A percentile compares a stretch with the other conserved stretches of the same genome.
Conservation (phyloP, 2,113 vertebrate species). For the Phyllostomus hastatus region DNA sequence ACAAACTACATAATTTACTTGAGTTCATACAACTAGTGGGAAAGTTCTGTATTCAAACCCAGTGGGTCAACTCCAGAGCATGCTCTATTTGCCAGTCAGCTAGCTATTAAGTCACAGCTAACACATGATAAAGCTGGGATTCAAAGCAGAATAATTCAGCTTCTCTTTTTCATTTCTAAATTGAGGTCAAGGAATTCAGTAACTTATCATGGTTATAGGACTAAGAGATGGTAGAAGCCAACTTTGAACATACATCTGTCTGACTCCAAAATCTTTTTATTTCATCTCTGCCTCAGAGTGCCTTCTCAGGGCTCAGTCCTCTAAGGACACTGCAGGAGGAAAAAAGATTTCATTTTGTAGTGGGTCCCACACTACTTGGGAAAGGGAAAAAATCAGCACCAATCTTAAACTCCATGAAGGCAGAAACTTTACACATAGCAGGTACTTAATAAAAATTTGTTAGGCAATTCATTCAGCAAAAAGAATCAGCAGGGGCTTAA, state of each 20-base stretch:
- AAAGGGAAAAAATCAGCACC: not conserved
- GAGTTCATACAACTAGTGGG: not conserved
- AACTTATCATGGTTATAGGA: not conserved
- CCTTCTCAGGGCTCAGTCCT: not conserved
- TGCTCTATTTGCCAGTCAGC: not conserved
- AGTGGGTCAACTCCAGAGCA: not conserved
- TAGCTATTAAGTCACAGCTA: not conserved
- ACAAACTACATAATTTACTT: not conserved
- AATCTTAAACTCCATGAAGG: not conserved
- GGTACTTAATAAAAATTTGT: not conserved
- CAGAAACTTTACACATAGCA: not conserved
- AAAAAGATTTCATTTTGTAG: not conserved
- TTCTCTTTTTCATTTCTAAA: not conserved
- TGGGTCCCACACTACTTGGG: not conserved
- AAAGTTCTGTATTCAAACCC: not conserved
- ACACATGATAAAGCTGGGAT: not conserved
- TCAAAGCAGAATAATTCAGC: not conserved
- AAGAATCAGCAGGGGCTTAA: not conserved
- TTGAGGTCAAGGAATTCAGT: not conserved
- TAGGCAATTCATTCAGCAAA: not conserved
- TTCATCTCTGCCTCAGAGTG: not conserved
- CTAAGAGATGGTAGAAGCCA: not conserved
- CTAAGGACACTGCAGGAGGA: not conserved
- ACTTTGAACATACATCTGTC: not conserved
- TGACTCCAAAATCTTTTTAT: not conserved